These are phyloP conservation scores for Parus major DNA, from an alignment of 2,113 vertebrate genomes.

Conservation along the genomic window DNA sequence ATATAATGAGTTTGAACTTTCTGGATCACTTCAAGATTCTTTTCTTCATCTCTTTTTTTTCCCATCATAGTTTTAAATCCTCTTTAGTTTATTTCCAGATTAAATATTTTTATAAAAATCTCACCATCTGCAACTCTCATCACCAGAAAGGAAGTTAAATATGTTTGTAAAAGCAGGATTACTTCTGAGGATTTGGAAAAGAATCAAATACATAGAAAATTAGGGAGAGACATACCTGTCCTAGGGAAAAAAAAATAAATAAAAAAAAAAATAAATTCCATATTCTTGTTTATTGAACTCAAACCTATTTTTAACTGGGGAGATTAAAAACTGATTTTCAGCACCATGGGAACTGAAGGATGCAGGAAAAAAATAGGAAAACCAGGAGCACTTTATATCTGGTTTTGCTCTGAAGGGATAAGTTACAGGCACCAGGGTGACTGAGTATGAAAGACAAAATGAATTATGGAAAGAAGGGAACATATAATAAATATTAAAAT, in stretches of 20 bases:
- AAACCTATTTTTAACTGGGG: slow-evolving; percentile 1
- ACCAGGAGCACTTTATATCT: background rate
- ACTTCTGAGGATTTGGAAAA: background rate
- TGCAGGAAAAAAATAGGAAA: background rate
- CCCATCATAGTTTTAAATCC: slow-evolving; percentile 6
- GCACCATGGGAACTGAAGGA: background rate
- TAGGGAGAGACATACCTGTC: background rate
- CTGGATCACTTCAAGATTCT: background rate
- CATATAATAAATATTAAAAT: background rate
- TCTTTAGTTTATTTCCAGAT: slow-evolving; percentile 53
- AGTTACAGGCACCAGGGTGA: background rate
- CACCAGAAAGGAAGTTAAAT: slow-evolving; percentile 22
- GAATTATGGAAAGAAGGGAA: background rate
- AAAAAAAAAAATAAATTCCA: background rate
- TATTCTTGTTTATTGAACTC: background rate
- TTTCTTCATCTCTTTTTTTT: slow-evolving; percentile 1
- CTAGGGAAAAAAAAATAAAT: background rate
- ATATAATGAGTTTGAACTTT: background rate
- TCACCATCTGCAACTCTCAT: slow-evolving; percentile 41
- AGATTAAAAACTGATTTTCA: slow-evolving; percentile 27
- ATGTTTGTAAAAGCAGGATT: slow-evolving; percentile 28
- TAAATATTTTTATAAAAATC: slow-evolving; percentile 48
- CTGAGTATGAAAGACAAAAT: background rate
- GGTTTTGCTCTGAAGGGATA: background rate
- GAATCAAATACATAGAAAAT: background rate